phyloP scores from a whole-genome alignment of 2,888 invertebrate species.

The Cotesia congregata region DNA sequence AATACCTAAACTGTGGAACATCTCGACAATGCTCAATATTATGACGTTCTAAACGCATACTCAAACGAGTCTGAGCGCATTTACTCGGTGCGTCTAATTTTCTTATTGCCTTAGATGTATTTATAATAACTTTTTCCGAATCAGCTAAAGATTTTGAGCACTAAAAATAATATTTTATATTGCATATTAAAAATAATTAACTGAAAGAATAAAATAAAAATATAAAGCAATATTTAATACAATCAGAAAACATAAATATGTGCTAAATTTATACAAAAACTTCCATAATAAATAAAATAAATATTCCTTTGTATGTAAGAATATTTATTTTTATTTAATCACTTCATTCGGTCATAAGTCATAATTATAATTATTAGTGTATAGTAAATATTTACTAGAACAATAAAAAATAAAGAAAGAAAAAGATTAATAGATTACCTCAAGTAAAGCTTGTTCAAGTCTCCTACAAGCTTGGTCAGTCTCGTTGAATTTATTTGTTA shows the following conservation, averaged over 20 bases:
- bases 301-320: not conserved
- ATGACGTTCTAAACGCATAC: slow-evolving; percentile 38
- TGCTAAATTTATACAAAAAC: not conserved
- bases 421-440: slow-evolving; percentile 35
- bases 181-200: not conserved
- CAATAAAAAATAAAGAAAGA: not conserved
- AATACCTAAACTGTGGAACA: slow-evolving; percentile 47
- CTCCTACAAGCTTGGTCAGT: slow-evolving; percentile 42
- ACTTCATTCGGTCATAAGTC: slow-evolving; percentile 3
- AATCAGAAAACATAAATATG: not conserved
- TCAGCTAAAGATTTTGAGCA: slow-evolving; percentile 46
- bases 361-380: not conserved
- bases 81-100: slow-evolving; percentile 50
- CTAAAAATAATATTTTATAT: slow-evolving; percentile 30
- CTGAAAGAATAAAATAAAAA: not conserved
- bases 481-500: slow-evolving; percentile 69
- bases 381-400: not conserved
- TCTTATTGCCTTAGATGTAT: slow-evolving; percentile 40
- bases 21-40: slow-evolving; percentile 51
- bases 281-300: not conserved
- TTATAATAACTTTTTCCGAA: slow-evolving; percentile 42
- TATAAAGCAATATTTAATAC: slow-evolving; percentile 6
- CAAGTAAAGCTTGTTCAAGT: slow-evolving; percentile 45
- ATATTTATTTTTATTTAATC: slow-evolving; percentile 2
- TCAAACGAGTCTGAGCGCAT: slow-evolving; percentile 48